These are phyloP conservation scores for Coboldia fuscipes DNA, from an alignment of 1,140 invertebrate species.

Conservation along the genomic window DNA sequence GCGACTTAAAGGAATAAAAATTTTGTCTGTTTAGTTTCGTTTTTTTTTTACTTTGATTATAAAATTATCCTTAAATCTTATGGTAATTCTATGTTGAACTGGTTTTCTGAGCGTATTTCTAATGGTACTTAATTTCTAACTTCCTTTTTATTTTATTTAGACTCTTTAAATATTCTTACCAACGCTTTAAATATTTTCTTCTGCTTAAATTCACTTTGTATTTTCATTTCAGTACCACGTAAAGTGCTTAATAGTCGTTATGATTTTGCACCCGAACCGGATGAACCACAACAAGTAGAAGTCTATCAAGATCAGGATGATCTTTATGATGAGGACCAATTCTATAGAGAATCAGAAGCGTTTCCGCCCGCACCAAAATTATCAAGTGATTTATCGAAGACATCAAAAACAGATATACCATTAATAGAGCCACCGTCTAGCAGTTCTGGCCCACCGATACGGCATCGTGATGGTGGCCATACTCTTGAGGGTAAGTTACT, in stretches of 20 bases:
- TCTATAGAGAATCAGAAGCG: slow-evolving; percentile 16
- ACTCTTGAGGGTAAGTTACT: too few relatives aligned
- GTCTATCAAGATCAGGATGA: slow-evolving; percentile 22
- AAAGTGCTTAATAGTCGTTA: slow-evolving; percentile 58
- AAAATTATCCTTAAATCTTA: too few relatives aligned
- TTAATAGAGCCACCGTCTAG: slow-evolving; percentile 7
- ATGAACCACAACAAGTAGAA: slow-evolving; percentile 31
- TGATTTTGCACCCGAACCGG: slow-evolving; percentile 43
- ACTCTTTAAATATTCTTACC: not conserved
- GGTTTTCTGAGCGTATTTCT: too few relatives aligned
- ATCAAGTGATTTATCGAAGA: slow-evolving; percentile 11
- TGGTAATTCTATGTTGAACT: too few relatives aligned
- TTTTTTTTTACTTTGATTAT: too few relatives aligned
- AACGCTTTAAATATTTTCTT: too few relatives aligned
- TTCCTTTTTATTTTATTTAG: not conserved
- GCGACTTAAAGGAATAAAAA: too few relatives aligned
- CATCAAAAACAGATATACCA: slow-evolving; percentile 2
- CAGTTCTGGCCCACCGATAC: slow-evolving; percentile 10
- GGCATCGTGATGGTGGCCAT: too few relatives aligned
- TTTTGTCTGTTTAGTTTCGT: too few relatives aligned
- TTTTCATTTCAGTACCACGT: slow-evolving; percentile 57
- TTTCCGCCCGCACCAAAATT: slow-evolving; percentile 15
- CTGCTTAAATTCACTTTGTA: not conserved
- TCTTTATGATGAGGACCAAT: slow-evolving; percentile 20
- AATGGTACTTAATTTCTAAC: too few relatives aligned